Percentiles rank a stretch among this genome's conserved stretches.
phyloP scores from a whole-genome alignment of 2,113 vertebrate species.

The Progne subis region DNA sequence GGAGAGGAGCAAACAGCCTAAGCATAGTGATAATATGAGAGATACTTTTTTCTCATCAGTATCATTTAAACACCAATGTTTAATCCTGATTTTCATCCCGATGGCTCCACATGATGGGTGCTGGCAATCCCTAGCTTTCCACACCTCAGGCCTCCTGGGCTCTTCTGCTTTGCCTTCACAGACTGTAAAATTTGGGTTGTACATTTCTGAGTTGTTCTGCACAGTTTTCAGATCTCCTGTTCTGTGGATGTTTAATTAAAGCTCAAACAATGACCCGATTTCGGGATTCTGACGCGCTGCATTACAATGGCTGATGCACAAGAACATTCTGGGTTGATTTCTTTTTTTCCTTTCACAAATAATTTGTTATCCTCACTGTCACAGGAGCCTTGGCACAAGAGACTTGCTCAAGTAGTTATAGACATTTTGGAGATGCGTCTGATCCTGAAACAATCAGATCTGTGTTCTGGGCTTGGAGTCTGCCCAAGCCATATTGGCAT shows the following conservation, averaged over 20 bases:
- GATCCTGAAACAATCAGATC: background rate
- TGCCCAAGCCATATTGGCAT: background rate
- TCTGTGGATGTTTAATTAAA: background rate
- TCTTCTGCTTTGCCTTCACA: background rate
- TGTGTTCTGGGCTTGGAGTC: background rate
- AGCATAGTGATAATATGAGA: rapidly evolving
- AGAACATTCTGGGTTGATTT: background rate
- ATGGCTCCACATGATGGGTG: rapidly evolving
- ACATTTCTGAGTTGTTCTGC: background rate
- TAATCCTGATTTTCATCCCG: background rate
- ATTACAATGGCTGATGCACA: background rate
- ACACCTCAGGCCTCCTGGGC: background rate
- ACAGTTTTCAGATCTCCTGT: background rate
- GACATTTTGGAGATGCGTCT: background rate
- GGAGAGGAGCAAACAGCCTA: background rate
- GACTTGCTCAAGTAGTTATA: background rate
- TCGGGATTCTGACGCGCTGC: background rate
- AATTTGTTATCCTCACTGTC: background rate
- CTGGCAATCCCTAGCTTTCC: background rate
- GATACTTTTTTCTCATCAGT: background rate
- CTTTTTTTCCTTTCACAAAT: background rate
- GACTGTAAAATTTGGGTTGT: background rate
- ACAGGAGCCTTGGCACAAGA: background rate
- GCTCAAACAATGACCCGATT: background rate
- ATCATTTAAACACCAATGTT: background rate